Evolutionary conservation across 2,113 vertebrate species (phyloP).

Genomic region (Bubo bubo): DNA sequence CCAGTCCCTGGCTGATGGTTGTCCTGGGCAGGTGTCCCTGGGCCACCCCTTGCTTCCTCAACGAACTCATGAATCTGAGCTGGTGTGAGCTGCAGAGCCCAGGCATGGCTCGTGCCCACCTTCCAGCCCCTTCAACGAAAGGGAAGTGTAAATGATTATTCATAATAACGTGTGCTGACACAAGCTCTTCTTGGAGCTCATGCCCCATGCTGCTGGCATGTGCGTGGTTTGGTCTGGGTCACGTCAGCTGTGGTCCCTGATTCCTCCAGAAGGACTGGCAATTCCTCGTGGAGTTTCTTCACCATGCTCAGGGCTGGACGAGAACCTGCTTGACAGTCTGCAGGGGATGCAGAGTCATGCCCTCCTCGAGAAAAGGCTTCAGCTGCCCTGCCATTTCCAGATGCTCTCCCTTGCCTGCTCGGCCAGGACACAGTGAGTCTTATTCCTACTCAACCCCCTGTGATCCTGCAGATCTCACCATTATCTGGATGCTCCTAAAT

Average conservation of each 20-base stretch:
- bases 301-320: neutral
- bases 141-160: neutral
- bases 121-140: neutral
- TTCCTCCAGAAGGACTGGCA: neutral
- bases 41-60: neutral
- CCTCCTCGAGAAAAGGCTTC: neutral
- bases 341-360: neutral
- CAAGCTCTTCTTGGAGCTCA: neutral
- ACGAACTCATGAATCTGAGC: neutral
- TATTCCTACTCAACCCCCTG: neutral
- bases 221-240: rapidly evolving
- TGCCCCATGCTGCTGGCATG: rapidly evolving
- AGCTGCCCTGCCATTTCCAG: neutral
- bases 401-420: neutral
- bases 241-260: neutral
- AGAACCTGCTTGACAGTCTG: neutral
- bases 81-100: neutral
- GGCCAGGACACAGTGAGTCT: neutral
- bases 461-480: neutral
- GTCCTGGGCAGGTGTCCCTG: neutral
- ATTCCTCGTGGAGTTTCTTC: neutral
- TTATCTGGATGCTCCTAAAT: neutral
- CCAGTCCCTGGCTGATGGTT: neutral
- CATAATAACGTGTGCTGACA: neutral
- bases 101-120: rapidly evolving